Evolutionary conservation across 2,113 vertebrate genomes (phyloP).

Genomic region (Dipodomys ordii): DNA sequence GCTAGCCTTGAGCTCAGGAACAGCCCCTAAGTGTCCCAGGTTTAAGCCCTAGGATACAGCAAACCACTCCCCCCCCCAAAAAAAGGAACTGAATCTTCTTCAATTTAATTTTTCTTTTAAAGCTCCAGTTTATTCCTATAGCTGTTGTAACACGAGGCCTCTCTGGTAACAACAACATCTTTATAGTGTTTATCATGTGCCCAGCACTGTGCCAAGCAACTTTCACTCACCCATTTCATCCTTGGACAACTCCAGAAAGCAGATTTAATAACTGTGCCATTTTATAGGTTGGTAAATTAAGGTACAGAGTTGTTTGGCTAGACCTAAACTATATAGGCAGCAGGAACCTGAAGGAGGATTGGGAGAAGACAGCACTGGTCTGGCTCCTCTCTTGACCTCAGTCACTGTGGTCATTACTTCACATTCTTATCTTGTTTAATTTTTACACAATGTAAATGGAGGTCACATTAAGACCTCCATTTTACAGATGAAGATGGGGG

Average conservation of each 20-base stretch:
- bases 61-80: no score
- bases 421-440: neutral
- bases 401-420: neutral
- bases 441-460: neutral
- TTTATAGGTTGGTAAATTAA: conserved; percentile 19
- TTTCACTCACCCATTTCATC: conserved; percentile 14
- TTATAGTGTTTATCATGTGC: neutral
- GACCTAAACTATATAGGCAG: neutral
- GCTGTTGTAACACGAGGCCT: neutral
- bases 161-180: neutral
- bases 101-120: no score
- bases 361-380: neutral
- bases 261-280: neutral
- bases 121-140: conserved; percentile 15
- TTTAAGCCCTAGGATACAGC: no score
- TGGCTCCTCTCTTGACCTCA: neutral
- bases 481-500: neutral
- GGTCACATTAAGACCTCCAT: neutral
- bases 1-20: no score
- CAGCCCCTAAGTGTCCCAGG: no score
- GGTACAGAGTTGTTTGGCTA: neutral
- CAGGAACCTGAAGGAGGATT: neutral
- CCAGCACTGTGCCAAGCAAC: neutral
- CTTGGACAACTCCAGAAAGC: neutral
- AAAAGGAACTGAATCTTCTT: no score